A percentile compares a stretch with the other conserved stretches of the same genome.
phyloP scores from a whole-genome alignment of 2,888 invertebrate species.

The Gymnocheta viridis region DNA sequence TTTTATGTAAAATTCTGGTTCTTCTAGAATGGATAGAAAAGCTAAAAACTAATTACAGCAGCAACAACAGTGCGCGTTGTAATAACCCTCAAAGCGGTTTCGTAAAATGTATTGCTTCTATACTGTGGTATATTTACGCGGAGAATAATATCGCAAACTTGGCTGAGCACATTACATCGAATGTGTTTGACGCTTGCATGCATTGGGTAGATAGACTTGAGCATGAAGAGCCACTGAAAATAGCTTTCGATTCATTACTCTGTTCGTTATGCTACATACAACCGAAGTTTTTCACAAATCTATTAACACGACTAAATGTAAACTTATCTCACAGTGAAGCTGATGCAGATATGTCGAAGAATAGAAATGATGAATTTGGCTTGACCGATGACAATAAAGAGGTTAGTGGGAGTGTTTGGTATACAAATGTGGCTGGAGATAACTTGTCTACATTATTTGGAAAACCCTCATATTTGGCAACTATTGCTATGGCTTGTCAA shows the following conservation, averaged over 20 bases:
- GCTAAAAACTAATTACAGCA: slow-evolving; percentile 78
- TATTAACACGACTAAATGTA: slow-evolving; percentile 89
- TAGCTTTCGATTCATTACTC: slow-evolving; percentile 91
- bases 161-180: slow-evolving; percentile 86
- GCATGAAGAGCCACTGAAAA: slow-evolving; percentile 88
- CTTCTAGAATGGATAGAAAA: slow-evolving; percentile 88
- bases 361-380: slow-evolving; percentile 80
- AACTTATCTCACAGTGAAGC: slow-evolving; percentile 71
- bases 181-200: slow-evolving; percentile 89
- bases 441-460: slow-evolving; percentile 84
- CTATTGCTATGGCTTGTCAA: slow-evolving; percentile 90
- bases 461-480: slow-evolving; percentile 87
- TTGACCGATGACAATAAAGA: slow-evolving; percentile 88
- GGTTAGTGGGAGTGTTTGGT: slow-evolving; percentile 84
- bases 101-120: slow-evolving; percentile 90
- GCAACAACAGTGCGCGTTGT: slow-evolving; percentile 77
- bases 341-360: slow-evolving; percentile 61
- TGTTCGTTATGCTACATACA: slow-evolving; percentile 93
- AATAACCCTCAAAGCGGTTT: slow-evolving; percentile 82
- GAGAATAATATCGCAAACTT: slow-evolving; percentile 86
- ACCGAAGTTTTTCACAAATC: slow-evolving; percentile 88
- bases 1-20: slow-evolving; percentile 85
- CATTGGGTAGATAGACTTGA: slow-evolving; percentile 89
- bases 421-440: slow-evolving; percentile 84
- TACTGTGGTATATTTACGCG: slow-evolving; percentile 89